These are phyloP conservation scores for Acipenser ruthenus DNA, from an alignment of 2,797 vertebrate genomes.

Conservation along the genomic window DNA sequence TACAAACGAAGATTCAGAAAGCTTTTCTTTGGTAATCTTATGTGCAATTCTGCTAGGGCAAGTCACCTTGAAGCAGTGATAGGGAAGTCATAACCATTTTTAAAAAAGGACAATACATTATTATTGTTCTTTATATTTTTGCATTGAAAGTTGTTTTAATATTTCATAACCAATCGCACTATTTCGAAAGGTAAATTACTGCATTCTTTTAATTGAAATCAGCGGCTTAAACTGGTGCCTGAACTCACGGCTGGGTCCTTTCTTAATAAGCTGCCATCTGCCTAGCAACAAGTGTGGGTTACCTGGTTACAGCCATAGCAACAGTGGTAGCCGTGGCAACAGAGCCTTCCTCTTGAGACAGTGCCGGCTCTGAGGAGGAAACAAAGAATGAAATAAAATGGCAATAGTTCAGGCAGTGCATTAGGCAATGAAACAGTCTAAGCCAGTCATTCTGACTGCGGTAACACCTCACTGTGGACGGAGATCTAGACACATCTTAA, in stretches of 20 bases:
- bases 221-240: conserved; percentile 11
- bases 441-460: not conserved
- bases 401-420: not conserved
- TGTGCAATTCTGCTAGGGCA: no score
- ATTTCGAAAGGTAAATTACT: no score
- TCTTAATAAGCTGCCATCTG: conserved; percentile 30
- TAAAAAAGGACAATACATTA: no score
- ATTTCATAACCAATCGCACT: no score
- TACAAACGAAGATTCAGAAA: no score
- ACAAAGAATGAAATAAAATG: conserved; percentile 23
- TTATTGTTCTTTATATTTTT: no score
- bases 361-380: conserved; percentile 64
- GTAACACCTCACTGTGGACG: not conserved
- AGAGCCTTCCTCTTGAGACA: conserved; percentile 58
- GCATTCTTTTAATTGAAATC: conserved; percentile 16
- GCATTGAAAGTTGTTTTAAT: no score
- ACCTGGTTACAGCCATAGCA: conserved; percentile 73
- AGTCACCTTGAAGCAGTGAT: no score
- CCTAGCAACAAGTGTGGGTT: conserved; percentile 48
- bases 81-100: no score
- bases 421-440: not conserved
- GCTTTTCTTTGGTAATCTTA: no score
- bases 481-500: no score
- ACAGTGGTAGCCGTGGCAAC: conserved; percentile 53
- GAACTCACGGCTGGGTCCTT: conserved; percentile 10